Evolutionary conservation across 2,113 vertebrate genomes (phyloP), one percentile per base, ranked within the genome.

Genomic region (Heloderma charlesbogerti): DNA sequence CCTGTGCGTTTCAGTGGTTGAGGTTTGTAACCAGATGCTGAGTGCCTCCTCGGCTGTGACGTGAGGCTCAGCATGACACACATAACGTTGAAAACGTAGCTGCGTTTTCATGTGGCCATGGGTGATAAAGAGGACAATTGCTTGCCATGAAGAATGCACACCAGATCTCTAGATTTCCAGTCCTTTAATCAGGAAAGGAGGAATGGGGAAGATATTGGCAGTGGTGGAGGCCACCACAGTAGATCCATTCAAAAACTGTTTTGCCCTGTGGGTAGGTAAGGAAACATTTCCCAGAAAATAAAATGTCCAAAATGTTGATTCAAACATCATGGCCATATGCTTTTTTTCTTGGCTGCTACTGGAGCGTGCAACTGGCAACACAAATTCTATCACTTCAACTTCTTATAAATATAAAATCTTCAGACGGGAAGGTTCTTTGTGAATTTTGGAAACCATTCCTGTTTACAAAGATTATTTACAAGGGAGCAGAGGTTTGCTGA

Each of bases 361-460:
- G 86, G 93, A 85, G 22, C 72, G 67, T 77, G 78, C 10, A 5
- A 86, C 89, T 8, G 0, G 83, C 45, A 90, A 88, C 43, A 57
- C 69, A 93, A 94, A 75, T 94, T 78, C 86, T 93, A 84, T 92
- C 88, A 95, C 93, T 79, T 51, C 84, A 84, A 43, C 87, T 91
- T 88, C 71, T 93, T 77, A 86, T 54, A 22, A 90, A 89, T 75
- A 84, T 57, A 85, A 29, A 79, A 82, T 67, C 77, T 89, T 71
- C 2, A 31, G 51, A 86, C 90, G 18, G 83, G 88, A 94, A 89
- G 90, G 90, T 90, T 91, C 37, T 92, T 92, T 89, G 37, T 29
- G 22, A n/a, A 90, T 82, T 90, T 91, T 89, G 92, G 89, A 94
- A 95, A 95, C 93, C 84, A 94, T 93, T 94, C 83, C 91, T 91